Evolutionary conservation across 2,113 vertebrate genomes (phyloP).

Genomic region (Paramormyrops kingsleyae): DNA sequence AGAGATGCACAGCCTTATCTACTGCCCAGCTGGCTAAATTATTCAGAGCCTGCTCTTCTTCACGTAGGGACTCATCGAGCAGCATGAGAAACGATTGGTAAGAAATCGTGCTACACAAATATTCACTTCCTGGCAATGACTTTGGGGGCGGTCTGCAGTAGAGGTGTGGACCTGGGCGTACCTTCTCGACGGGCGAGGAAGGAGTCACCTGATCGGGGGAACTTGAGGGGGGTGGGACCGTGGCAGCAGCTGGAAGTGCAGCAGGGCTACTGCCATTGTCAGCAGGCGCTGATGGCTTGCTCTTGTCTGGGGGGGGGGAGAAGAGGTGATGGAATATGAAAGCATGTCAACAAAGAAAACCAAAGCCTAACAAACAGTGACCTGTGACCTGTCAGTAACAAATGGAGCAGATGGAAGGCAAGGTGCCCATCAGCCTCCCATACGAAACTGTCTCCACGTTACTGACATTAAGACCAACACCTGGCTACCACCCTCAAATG

Average conservation of each 20-base stretch:
- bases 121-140: neutral
- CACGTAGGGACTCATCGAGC: neutral
- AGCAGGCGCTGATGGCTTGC: slow-evolving; percentile 68
- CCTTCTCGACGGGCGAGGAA: slow-evolving; percentile 89
- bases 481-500: neutral
- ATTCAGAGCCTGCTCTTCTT: neutral
- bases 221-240: slow-evolving; percentile 65
- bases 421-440: neutral
- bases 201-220: slow-evolving; percentile 77
- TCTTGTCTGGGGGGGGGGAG: slow-evolving; percentile 69
- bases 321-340: neutral
- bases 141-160: neutral
- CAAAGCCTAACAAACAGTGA: neutral
- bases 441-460: neutral
- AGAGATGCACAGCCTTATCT: neutral
- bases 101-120: neutral
- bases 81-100: neutral
- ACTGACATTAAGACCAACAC: neutral
- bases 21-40: neutral
- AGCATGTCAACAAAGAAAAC: neutral
- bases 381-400: no score
- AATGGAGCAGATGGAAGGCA: neutral
- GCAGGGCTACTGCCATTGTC: slow-evolving; percentile 67
- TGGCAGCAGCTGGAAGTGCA: slow-evolving; percentile 51
- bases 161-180: slow-evolving; percentile 44